Percentiles rank a stretch among this genome's conserved stretches.
Evolutionary conservation across 1,140 invertebrate genomes (phyloP).

Genomic region (Drosophila pandora): DNA sequence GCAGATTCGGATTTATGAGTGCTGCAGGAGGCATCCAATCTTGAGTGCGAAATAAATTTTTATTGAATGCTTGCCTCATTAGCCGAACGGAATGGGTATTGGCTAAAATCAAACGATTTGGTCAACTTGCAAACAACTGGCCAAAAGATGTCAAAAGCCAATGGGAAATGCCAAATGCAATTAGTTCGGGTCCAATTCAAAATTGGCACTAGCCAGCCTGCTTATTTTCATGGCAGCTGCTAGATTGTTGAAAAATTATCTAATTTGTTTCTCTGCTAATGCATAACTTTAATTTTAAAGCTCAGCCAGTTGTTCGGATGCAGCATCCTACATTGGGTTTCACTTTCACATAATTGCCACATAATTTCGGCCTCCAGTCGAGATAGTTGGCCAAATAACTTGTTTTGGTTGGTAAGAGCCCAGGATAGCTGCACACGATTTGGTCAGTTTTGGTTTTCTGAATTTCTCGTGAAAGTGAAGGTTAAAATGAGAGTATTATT

Average conservation of each 20-base stretch:
- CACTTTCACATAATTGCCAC: conserved; percentile 77
- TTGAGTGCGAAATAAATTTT: conserved; percentile 53
- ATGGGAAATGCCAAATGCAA: conserved; percentile 65
- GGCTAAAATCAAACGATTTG: conserved; percentile 66
- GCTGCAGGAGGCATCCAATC: conserved; percentile 33
- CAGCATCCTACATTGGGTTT: conserved; percentile 47
- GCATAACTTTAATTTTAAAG: conserved; percentile 42
- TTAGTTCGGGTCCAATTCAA: conserved; percentile 78
- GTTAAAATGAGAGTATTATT: background rate
- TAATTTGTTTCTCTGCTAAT: conserved; percentile 7
- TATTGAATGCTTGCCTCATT: conserved; percentile 49
- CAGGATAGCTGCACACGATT: conserved; percentile 14
- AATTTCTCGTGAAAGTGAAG: conserved; percentile 33
- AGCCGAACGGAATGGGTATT: conserved; percentile 50
- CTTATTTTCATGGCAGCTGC: conserved; percentile 51
- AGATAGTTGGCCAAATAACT: conserved; percentile 27
- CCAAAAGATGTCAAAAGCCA: conserved; percentile 55
- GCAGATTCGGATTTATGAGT: conserved; percentile 45
- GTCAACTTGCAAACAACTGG: conserved; percentile 35
- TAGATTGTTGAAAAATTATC: conserved; percentile 8
- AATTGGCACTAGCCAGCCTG: conserved; percentile 55
- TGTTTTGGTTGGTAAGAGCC: conserved; percentile 27
- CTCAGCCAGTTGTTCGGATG: background rate
- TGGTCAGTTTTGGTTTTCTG: background rate
- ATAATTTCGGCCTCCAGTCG: conserved; percentile 47